Evolutionary conservation across 2,888 invertebrate genomes (phyloP).

Genomic region (Aradus depressus): DNA sequence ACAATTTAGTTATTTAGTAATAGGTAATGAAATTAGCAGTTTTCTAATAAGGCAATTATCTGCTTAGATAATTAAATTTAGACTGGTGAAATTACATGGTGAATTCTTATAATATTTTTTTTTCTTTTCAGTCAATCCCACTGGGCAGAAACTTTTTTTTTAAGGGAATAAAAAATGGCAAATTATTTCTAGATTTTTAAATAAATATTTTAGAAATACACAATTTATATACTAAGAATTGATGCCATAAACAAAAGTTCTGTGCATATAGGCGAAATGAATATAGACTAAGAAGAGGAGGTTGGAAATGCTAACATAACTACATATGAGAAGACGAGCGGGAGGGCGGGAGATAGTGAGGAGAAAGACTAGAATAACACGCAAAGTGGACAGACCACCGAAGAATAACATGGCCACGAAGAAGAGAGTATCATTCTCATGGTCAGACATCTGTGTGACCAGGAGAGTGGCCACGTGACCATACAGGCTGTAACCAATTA

Average conservation of each 20-base stretch:
- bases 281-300: constrained; percentile 42
- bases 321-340: constrained; percentile 41
- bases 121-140: no score
- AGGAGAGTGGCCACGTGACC: constrained; percentile 40
- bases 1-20: no score
- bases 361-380: constrained; percentile 40
- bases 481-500: constrained; percentile 41
- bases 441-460: constrained; percentile 38
- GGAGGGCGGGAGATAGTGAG: constrained; percentile 40
- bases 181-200: no score
- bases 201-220: no score
- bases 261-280: constrained; percentile 44
- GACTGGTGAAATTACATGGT: no score
- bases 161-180: no score
- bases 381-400: constrained; percentile 40
- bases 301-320: constrained; percentile 39
- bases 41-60: no score
- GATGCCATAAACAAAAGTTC: constrained; percentile 36
- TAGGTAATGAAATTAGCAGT: no score
- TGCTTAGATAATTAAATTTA: no score
- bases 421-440: constrained; percentile 40
- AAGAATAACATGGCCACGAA: constrained; percentile 40
- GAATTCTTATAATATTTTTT: no score
- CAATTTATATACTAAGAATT: not conserved
- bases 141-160: no score